These are phyloP conservation scores for Pungitius pungitius DNA, from an alignment of 2,113 vertebrate species.

Conservation along the genomic window DNA sequence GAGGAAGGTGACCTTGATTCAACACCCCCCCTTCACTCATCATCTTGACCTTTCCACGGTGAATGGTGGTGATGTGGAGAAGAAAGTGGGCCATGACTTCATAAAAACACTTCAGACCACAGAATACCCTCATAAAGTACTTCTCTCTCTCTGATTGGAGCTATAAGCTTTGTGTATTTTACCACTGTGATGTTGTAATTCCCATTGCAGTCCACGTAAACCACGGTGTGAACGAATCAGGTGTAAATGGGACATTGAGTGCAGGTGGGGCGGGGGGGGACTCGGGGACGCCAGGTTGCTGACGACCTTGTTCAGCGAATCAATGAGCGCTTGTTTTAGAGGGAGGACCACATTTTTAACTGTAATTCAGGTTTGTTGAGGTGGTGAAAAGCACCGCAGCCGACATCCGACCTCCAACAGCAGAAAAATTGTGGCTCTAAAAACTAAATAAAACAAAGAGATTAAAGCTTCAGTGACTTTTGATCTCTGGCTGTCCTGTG, in stretches of 20 bases:
- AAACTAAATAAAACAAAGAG: not conserved
- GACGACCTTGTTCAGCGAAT: constrained; percentile 71
- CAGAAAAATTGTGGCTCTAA: not conserved
- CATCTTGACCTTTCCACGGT: constrained; percentile 27
- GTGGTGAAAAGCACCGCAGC: not conserved
- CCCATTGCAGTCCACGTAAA: constrained; percentile 59
- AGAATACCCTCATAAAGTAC: constrained; percentile 18
- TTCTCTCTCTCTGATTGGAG: constrained; percentile 7
- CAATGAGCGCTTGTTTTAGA: constrained; percentile 59
- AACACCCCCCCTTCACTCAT: constrained; percentile 5
- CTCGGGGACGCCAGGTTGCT: constrained; percentile 62
- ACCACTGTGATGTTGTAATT: constrained; percentile 47
- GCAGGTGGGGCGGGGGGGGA: constrained; percentile 27
- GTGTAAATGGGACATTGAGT: constrained; percentile 60
- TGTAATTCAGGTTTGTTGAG: not conserved
- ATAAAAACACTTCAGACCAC: constrained; percentile 44
- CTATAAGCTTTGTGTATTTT: constrained; percentile 48
- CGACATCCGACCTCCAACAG: not conserved
- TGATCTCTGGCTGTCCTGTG: not conserved
- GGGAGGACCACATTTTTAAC: not conserved
- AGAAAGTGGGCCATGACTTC: constrained; percentile 35
- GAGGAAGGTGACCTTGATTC: constrained; percentile 6
- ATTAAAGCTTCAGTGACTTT: not conserved
- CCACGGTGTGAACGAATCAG: not conserved
- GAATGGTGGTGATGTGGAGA: not conserved